A percentile compares a stretch with the other conserved stretches of the same genome.
These are phyloP conservation scores for Chrysomallon squamiferum DNA, from an alignment of 1,140 invertebrate species.

Conservation along the genomic window DNA sequence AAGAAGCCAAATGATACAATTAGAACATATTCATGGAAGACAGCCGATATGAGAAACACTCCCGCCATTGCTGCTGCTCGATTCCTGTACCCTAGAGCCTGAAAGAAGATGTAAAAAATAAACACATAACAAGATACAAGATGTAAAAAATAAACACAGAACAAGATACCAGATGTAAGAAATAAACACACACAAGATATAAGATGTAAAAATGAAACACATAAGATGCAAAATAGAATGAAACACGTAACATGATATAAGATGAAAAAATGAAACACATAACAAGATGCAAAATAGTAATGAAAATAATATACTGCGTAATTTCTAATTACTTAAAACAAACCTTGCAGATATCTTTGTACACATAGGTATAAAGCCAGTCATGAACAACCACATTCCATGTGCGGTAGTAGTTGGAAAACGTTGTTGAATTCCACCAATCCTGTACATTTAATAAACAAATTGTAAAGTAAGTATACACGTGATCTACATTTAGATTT, in stretches of 20 bases:
- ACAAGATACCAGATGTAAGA: too few species aligned
- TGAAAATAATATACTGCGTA: background rate
- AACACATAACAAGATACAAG: too few species aligned
- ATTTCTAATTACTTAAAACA: slow-evolving; percentile 38
- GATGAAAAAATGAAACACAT: too few species aligned
- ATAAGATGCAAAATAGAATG: too few species aligned
- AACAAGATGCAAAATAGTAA: background rate
- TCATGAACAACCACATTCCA: slow-evolving; percentile 96
- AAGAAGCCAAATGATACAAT: slow-evolving; percentile 81
- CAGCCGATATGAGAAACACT: slow-evolving; percentile 71
- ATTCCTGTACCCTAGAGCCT: slow-evolving; percentile 46
- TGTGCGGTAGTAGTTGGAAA: slow-evolving; percentile 81
- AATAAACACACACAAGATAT: too few species aligned
- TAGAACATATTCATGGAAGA: slow-evolving; percentile 87
- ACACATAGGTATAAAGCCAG: slow-evolving; percentile 93
- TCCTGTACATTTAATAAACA: slow-evolving; percentile 71
- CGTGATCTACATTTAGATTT: background rate
- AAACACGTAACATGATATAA: too few species aligned
- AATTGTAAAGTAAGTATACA: background rate
- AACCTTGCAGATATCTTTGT: slow-evolving; percentile 79
- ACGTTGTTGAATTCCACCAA: slow-evolving; percentile 92
- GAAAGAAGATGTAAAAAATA: slow-evolving; percentile 54
- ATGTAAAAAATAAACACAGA: too few species aligned
- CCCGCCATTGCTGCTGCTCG: slow-evolving; percentile 66
- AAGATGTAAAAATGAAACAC: too few species aligned